Evolutionary conservation across 2,797 vertebrate species (phyloP).

Genomic region (Alcedo quadribrachys): DNA sequence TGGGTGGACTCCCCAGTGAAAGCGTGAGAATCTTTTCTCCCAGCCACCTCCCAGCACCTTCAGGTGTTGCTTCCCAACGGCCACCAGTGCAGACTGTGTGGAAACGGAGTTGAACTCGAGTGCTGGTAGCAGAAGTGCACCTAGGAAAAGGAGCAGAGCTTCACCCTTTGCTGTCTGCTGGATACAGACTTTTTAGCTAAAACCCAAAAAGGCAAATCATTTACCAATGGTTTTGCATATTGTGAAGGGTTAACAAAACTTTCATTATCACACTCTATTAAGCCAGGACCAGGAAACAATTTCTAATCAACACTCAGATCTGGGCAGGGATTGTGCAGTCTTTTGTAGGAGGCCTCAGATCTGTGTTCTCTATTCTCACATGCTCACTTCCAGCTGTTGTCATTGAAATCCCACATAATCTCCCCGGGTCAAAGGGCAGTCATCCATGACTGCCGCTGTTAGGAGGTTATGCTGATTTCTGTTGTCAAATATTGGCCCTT

Average conservation of each 20-base stretch:
- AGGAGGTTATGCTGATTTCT: slow-evolving; percentile 87
- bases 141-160: fast-evolving
- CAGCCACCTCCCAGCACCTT: background rate
- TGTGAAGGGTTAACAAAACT: slow-evolving; percentile 72
- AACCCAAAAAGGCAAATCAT: slow-evolving; percentile 3
- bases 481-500: slow-evolving; percentile 85
- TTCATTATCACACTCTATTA: slow-evolving; percentile 83
- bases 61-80: background rate
- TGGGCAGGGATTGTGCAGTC: slow-evolving; percentile 78
- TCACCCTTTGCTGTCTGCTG: background rate
- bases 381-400: slow-evolving; percentile 85
- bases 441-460: slow-evolving; percentile 84
- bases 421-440: slow-evolving; percentile 84
- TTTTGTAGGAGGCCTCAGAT: slow-evolving; percentile 81
- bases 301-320: slow-evolving; percentile 82
- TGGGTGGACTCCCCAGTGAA: background rate
- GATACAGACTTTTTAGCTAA: slow-evolving; percentile 8
- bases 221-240: slow-evolving; percentile 51
- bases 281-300: slow-evolving; percentile 82
- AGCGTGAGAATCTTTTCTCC: background rate
- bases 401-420: slow-evolving; percentile 87
- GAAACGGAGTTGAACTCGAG: background rate
- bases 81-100: background rate
- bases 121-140: background rate
- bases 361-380: slow-evolving; percentile 81